Evolutionary conservation across 2,888 invertebrate genomes (phyloP), one percentile per base, ranked within the genome.

Genomic region (Seira ritae): DNA sequence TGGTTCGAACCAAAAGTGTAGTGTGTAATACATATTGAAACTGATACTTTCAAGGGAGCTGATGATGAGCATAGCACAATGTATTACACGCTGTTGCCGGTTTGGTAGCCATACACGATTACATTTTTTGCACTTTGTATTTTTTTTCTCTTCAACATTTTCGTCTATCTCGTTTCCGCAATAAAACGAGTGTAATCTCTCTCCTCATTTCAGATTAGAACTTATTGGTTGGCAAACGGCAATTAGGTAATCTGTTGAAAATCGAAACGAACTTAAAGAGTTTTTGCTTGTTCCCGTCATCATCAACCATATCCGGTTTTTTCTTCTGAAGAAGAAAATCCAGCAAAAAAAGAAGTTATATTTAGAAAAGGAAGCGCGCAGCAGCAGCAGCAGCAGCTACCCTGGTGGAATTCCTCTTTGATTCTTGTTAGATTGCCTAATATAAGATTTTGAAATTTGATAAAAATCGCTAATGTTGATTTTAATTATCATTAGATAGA

Each of bases 351-450:
- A 42, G 66, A 37, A 17, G 46, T 80, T 80, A 42, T 80, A 46
- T 67, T 15, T 15, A 31, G 15, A 66, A 55, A 68, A 73, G 71
- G 20, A n/a, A n/a, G n/a, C n/a, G n/a, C n/a, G n/a, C n/a, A n/a
- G n/a, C n/a, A n/a, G n/a, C n/a, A n/a, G n/a, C n/a, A 17, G 20
- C 17, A 66, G 22, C 67, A 79, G 70, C 37, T 65, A 80, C 15
- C 70, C 66, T 80, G 74, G 80, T 80, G 80, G 75, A 80, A 80
- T 75, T 80, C 80, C 74, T 75, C 68, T 73, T 60, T 68, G 80
- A 74, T 80, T 80, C 20, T 75, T 65, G 60, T 60, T 60, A 60
- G 60, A 60, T 60, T 60, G 17, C 60, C 60, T 60, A 60, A 60
- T 60, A 60, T 60, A n/a, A 80, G 80, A 80, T 80, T 69, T 46